Evolutionary conservation across 2,797 vertebrate species (phyloP).

Genomic region (Phataginus tetradactyla): DNA sequence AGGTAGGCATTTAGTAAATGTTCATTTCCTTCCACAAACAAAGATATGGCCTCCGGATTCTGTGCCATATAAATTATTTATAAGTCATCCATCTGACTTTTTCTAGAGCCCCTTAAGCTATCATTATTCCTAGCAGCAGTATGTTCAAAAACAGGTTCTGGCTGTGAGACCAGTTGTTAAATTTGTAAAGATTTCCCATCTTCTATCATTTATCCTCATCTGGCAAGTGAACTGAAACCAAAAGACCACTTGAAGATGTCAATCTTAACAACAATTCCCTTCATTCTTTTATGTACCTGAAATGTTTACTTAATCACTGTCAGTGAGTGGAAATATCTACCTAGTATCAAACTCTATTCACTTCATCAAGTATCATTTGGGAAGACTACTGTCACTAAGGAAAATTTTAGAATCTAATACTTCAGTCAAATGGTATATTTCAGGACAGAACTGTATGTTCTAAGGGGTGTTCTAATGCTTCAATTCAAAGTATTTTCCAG

Average conservation of each 20-base stretch:
- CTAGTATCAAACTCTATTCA: background rate
- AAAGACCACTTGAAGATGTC: slow-evolving; percentile 12
- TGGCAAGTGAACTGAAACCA: background rate
- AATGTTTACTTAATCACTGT: slow-evolving; percentile 1
- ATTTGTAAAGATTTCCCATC: background rate
- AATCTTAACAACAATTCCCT: slow-evolving; percentile 26
- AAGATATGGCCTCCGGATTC: background rate
- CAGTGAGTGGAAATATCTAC: background rate
- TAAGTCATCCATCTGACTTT: background rate
- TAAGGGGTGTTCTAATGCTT: background rate
- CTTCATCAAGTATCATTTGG: slow-evolving; percentile 1
- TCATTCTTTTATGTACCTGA: background rate
- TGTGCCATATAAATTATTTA: background rate
- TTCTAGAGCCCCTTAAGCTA: background rate
- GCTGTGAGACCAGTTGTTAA: background rate
- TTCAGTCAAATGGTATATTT: slow-evolving; percentile 19
- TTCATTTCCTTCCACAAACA: background rate
- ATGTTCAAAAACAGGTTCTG: background rate
- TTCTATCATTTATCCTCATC: background rate
- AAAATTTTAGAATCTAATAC: background rate
- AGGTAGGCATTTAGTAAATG: background rate
- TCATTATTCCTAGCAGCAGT: background rate
- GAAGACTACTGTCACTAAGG: background rate
- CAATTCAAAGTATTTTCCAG: background rate
- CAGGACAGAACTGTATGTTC: slow-evolving; percentile 1